These are phyloP conservation scores for Drosophila burlai DNA, from an alignment of 1,140 invertebrate genomes.

Conservation along the genomic window DNA sequence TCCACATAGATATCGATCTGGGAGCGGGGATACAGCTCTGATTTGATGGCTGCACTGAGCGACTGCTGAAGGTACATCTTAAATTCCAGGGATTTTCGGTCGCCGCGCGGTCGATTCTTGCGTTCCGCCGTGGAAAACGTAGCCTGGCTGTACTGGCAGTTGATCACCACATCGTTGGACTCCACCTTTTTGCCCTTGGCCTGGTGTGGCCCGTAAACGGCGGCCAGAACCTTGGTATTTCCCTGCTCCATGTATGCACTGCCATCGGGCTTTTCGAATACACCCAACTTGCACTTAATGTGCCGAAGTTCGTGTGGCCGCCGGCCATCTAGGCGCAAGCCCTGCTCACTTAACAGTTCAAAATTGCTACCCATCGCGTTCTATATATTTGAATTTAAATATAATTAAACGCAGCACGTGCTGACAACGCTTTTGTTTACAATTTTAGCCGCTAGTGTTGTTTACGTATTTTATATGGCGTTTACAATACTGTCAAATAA, in stretches of 20 bases:
- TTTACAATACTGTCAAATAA: neutral
- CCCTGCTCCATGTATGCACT: slow-evolving; percentile 99
- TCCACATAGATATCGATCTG: slow-evolving; percentile 99
- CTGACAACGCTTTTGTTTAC: slow-evolving; percentile 52
- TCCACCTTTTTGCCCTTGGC: slow-evolving; percentile 87
- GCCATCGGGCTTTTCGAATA: slow-evolving; percentile 97
- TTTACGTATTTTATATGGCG: neutral
- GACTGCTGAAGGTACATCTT: slow-evolving; percentile 95
- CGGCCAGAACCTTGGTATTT: slow-evolving; percentile 96
- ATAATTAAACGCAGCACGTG: slow-evolving; percentile 48
- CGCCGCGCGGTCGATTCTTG: slow-evolving; percentile 94
- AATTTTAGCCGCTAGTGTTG: slow-evolving; percentile 2
- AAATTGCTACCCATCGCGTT: slow-evolving; percentile 64
- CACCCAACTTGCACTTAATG: slow-evolving; percentile 95
- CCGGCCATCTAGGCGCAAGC: slow-evolving; percentile 95
- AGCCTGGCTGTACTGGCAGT: slow-evolving; percentile 98
- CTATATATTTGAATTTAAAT: neutral
- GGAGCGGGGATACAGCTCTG: slow-evolving; percentile 95
- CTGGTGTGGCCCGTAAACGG: slow-evolving; percentile 99
- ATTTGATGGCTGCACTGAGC: slow-evolving; percentile 95
- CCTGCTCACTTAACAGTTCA: slow-evolving; percentile 87
- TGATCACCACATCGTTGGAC: slow-evolving; percentile 92
- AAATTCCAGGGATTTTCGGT: slow-evolving; percentile 96
- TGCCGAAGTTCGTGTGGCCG: slow-evolving; percentile 94
- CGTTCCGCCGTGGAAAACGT: slow-evolving; percentile 95